These are phyloP conservation scores for Atrina japonica DNA, from an alignment of 2,888 invertebrate genomes.

Conservation along the genomic window DNA sequence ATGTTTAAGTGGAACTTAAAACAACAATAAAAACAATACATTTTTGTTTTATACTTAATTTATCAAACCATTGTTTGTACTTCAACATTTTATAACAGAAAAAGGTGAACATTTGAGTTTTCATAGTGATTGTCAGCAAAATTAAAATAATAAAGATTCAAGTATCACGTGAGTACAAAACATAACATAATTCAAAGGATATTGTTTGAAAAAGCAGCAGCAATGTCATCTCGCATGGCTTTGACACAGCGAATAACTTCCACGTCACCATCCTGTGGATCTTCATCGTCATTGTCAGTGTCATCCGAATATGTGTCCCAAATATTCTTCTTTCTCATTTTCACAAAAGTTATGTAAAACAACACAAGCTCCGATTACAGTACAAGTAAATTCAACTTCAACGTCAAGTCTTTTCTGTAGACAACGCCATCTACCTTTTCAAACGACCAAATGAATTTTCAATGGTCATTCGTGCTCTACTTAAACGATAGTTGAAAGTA, in stretches of 20 bases:
- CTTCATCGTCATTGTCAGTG: no score
- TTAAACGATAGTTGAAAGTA: constrained; percentile 29
- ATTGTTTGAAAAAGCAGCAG: constrained; percentile 11
- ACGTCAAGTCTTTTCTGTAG: no score
- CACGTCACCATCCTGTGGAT: background rate
- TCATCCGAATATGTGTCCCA: no score
- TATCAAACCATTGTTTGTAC: no score
- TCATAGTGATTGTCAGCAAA: background rate
- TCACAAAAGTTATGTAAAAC: constrained; percentile 42
- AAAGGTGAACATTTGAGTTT: background rate
- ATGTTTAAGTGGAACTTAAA: no score
- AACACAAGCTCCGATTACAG: constrained; percentile 17
- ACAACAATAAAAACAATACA: no score
- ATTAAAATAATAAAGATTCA: background rate
- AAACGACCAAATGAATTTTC: constrained; percentile 27
- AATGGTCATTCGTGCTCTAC: constrained; percentile 22
- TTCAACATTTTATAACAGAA: no score
- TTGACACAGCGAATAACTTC: constrained; percentile 6
- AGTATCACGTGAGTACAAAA: background rate
- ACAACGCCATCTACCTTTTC: constrained; percentile 15
- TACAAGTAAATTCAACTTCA: constrained; percentile 15
- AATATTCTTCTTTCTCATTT: background rate
- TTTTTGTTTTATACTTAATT: no score
- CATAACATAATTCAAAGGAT: background rate
- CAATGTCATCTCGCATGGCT: constrained; percentile 12